phyloP scores from a whole-genome alignment of 2,113 vertebrate genomes.

The Trichechus manatus region DNA sequence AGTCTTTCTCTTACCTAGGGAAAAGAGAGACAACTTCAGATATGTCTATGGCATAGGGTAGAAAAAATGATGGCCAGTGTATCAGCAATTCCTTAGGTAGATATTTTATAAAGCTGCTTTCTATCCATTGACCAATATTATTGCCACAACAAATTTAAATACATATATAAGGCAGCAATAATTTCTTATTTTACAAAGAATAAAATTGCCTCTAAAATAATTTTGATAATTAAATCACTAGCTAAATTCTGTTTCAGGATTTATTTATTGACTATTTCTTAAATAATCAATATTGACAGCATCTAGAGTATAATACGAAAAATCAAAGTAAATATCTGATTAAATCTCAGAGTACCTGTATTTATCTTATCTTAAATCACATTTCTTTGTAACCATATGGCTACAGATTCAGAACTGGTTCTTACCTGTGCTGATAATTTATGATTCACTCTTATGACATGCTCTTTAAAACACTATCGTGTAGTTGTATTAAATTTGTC shows the following conservation, averaged over 20 bases:
- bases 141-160: background rate
- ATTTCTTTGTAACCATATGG: conserved; percentile 3
- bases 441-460: background rate
- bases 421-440: conserved; percentile 7
- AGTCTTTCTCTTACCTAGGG: background rate
- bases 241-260: conserved; percentile 34
- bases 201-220: background rate
- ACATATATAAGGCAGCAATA: background rate
- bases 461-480: background rate
- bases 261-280: background rate
- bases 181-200: background rate
- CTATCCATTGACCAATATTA: background rate
- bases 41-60: background rate
- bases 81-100: background rate
- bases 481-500: conserved; percentile 1
- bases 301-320: conserved; percentile 10
- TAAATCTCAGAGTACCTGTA: background rate
- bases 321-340: background rate
- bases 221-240: background rate
- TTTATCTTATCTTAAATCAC: background rate
- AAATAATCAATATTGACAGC: conserved; percentile 41
- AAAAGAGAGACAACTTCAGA: background rate
- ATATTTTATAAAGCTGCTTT: background rate
- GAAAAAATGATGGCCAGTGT: background rate
- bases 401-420: conserved; percentile 33